phyloP scores from a whole-genome alignment of 2,113 vertebrate genomes.

The Chloropsis hardwickii region DNA sequence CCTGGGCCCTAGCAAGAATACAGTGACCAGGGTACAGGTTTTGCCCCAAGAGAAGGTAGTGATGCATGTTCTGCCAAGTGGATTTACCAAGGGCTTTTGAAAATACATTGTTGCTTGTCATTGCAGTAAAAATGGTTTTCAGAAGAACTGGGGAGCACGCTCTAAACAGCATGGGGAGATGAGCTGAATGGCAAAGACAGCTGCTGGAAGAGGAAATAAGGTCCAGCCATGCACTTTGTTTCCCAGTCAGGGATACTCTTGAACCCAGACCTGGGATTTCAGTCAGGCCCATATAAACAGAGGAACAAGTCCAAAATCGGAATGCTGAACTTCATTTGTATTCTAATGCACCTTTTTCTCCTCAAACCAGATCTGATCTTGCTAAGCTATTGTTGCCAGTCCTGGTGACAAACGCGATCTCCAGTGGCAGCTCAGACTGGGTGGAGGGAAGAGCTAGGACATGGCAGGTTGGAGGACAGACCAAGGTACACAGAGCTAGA shows the following conservation, averaged over 20 bases:
- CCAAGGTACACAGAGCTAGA: neutral
- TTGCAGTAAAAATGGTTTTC: neutral
- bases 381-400: neutral
- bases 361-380: neutral
- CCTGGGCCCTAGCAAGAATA: neutral
- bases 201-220: neutral
- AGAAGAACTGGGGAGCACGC: neutral
- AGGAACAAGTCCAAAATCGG: neutral
- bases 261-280: neutral
- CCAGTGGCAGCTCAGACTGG: neutral
- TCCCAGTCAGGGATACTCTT: neutral
- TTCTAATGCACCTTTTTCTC: neutral
- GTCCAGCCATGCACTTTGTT: neutral
- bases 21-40: neutral
- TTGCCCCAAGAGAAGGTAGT: accelerated
- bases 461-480: neutral
- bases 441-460: neutral
- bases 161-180: neutral
- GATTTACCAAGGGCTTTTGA: neutral
- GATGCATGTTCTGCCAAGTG: neutral
- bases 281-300: neutral
- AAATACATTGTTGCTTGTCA: neutral
- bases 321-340: neutral
- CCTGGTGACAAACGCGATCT: neutral
- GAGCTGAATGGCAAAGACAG: neutral